These are phyloP conservation scores for Acleris cristana DNA, from an alignment of 2,888 invertebrate genomes.

Conservation along the genomic window DNA sequence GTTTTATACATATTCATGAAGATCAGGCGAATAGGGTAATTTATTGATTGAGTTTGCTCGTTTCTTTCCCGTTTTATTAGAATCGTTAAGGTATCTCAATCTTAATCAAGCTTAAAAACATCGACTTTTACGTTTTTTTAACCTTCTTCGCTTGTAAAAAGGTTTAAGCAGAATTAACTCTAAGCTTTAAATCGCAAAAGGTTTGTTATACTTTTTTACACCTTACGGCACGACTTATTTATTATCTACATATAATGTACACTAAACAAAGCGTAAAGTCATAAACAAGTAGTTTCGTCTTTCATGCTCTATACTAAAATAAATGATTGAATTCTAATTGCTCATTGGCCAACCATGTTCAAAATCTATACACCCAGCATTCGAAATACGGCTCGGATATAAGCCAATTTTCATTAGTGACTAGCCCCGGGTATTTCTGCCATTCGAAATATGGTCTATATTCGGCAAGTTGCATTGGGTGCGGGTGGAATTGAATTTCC, in stretches of 20 bases:
- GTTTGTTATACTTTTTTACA: too few species aligned
- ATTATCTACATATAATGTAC: too few species aligned
- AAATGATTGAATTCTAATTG: too few species aligned
- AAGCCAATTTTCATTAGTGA: conserved; percentile 2
- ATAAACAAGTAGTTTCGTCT: too few species aligned
- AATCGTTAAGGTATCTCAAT: neutral
- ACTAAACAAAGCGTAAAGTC: too few species aligned
- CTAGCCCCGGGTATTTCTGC: neutral
- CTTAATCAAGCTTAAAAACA: neutral
- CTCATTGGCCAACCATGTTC: neutral
- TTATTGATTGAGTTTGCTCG: conserved; percentile 7
- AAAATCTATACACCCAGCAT: neutral
- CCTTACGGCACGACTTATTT: too few species aligned
- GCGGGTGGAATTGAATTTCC: conserved; percentile 20
- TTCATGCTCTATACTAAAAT: too few species aligned
- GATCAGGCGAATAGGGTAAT: conserved; percentile 4
- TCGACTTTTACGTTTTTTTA: neutral
- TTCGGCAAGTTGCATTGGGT: conserved; percentile 13
- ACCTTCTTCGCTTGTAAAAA: neutral
- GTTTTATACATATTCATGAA: conserved; percentile 11
- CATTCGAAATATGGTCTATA: neutral
- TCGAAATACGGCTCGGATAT: neutral
- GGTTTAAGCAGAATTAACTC: neutral
- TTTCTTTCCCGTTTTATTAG: conserved; percentile 9
- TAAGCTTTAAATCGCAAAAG: too few species aligned